Evolutionary conservation across 2,113 vertebrate genomes (phyloP).

Genomic region (Zapornia atra): DNA sequence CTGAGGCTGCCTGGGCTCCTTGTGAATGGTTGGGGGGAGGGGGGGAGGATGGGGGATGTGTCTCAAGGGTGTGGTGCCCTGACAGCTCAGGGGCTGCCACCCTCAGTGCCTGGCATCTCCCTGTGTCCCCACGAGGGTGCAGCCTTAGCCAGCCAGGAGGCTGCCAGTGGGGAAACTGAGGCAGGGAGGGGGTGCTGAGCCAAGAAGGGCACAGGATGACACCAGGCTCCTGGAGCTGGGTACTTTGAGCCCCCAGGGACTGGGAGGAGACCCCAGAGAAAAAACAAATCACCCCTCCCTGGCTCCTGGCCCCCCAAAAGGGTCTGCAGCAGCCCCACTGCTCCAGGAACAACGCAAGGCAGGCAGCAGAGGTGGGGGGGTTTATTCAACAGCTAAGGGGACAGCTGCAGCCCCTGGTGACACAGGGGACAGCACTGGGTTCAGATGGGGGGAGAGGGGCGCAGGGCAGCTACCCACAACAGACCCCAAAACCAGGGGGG

Average conservation of each 20-base stretch:
- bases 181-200: background rate
- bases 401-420: rapidly evolving
- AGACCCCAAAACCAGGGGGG: background rate
- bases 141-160: background rate
- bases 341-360: background rate
- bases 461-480: background rate
- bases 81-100: background rate
- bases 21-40: rapidly evolving
- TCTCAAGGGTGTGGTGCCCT: background rate
- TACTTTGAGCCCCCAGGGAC: background rate
- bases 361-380: background rate
- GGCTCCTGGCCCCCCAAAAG: background rate
- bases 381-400: conserved; percentile 35
- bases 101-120: background rate
- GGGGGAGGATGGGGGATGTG: background rate
- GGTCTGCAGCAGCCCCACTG: background rate
- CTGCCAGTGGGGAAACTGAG: background rate
- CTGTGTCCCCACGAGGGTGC: rapidly evolving
- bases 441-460: background rate
- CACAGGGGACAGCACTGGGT: background rate
- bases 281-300: background rate
- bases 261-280: background rate
- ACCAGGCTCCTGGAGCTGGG: background rate
- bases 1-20: background rate
- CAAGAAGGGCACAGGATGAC: rapidly evolving